Conservation (phyloP, 2,888 invertebrate species). For the Hanleya hanleyi region DNA sequence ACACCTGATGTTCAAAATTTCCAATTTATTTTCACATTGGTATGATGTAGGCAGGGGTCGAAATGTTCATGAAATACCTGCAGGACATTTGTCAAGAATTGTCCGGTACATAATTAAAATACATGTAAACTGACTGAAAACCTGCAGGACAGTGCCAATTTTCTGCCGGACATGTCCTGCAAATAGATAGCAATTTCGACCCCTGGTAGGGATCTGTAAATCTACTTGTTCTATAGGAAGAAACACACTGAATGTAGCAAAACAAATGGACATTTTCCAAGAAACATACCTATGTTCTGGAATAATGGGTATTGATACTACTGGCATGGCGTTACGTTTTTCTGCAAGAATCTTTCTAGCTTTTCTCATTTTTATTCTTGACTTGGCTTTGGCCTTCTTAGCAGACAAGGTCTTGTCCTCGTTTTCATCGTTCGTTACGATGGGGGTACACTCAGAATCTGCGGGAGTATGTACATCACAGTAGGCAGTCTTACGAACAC, state of each 20-base stretch:
- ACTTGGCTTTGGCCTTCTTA: constrained; percentile 68
- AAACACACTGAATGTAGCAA: not conserved
- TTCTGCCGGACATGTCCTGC: too few species aligned
- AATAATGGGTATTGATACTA: constrained; percentile 94
- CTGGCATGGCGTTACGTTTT: constrained; percentile 91
- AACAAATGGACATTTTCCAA: not conserved
- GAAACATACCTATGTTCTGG: constrained; percentile 71
- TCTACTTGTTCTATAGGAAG: too few species aligned
- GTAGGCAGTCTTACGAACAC: constrained; percentile 93
- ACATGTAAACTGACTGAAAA: too few species aligned
- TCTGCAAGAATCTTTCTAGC: constrained; percentile 90
- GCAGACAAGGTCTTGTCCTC: constrained; percentile 58
- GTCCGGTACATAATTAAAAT: too few species aligned
- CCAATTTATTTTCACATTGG: too few species aligned
- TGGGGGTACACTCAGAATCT: constrained; percentile 68
- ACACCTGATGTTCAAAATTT: too few species aligned
- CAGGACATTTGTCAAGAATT: too few species aligned
- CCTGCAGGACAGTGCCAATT: too few species aligned
- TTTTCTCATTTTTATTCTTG: constrained; percentile 87
- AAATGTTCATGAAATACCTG: too few species aligned
- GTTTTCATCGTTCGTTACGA: constrained; percentile 61
- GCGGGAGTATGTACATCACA: constrained; percentile 95
- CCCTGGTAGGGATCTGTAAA: too few species aligned
- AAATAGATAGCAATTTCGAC: too few species aligned
- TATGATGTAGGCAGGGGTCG: too few species aligned